Conservation (phyloP, 2,113 vertebrate genomes). For the Acanthochromis polyacanthus region DNA sequence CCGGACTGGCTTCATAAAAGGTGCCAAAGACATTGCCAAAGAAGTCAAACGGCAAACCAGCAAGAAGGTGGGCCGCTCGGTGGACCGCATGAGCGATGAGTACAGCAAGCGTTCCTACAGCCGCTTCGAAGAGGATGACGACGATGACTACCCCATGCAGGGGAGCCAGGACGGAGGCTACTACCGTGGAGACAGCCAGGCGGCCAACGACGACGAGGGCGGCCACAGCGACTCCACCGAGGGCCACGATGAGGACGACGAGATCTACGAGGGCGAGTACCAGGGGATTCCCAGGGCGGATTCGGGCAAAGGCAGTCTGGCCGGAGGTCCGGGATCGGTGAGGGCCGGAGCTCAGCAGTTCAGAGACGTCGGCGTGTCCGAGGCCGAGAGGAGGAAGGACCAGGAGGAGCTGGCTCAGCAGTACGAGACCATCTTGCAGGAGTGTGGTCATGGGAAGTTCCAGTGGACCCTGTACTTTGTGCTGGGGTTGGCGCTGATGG, state of each 20-base stretch:
- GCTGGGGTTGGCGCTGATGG: constrained; percentile 96
- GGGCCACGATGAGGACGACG: constrained; percentile 96
- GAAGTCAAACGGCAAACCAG: constrained; percentile 93
- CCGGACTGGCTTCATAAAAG: constrained; percentile 94
- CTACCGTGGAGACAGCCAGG: constrained; percentile 90
- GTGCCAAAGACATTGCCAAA: constrained; percentile 97
- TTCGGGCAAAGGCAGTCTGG: constrained; percentile 85
- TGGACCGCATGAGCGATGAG: constrained; percentile 91
- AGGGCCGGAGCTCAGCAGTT: constrained; percentile 79
- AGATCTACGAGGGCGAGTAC: constrained; percentile 98
- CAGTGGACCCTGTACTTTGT: constrained; percentile 98
- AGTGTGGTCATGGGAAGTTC: constrained; percentile 96
- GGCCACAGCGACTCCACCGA: constrained; percentile 97
- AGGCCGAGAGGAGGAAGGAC: constrained; percentile 89
- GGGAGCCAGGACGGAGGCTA: constrained; percentile 86
- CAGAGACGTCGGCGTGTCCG: constrained; percentile 79
- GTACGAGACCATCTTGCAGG: constrained; percentile 96
- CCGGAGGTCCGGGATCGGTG: constrained; percentile 74
- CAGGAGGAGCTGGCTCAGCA: constrained; percentile 95
- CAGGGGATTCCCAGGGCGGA: constrained; percentile 95
- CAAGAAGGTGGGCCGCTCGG: constrained; percentile 92
- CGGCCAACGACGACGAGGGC: constrained; percentile 87
- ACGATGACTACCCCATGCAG: constrained; percentile 88
- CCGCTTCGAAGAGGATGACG: constrained; percentile 95
- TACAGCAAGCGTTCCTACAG: constrained; percentile 95